A percentile compares a stretch with the other conserved stretches of the same genome.
Conservation (phyloP, 2,113 vertebrate species). For the Chaetorhynchus papuensis region DNA sequence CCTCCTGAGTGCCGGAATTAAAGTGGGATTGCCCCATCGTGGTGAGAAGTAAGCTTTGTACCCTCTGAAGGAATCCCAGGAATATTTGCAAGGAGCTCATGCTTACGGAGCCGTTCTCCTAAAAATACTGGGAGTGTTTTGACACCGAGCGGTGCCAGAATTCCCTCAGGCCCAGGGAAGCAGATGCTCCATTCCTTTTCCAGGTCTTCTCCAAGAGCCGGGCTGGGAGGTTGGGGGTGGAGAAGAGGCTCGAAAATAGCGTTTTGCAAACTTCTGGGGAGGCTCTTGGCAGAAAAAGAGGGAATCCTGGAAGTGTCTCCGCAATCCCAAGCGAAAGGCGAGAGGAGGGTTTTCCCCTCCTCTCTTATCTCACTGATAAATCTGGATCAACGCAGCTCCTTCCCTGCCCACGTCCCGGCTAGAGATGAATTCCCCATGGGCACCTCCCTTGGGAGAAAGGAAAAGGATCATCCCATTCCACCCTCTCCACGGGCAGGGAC, state of each 20-base stretch:
- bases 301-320: neutral
- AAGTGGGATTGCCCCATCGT: neutral
- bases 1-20: neutral
- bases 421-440: rapidly evolving
- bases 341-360: conserved; percentile 6
- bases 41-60: neutral
- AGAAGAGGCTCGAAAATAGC: neutral
- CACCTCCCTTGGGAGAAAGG: too few relatives aligned
- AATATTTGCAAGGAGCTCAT: neutral
- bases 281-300: neutral
- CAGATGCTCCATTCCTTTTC: neutral
- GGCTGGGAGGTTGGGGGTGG: neutral
- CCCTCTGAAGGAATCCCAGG: neutral
- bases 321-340: neutral
- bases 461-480: neutral
- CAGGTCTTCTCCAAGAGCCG: neutral
- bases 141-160: neutral
- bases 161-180: neutral
- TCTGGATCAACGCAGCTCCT: neutral
- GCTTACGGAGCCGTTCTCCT: neutral
- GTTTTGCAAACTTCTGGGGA: neutral
- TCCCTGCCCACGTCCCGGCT: neutral
- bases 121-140: conserved; percentile 19
- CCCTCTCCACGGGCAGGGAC: neutral
- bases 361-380: neutral